These are phyloP conservation scores for Echiichthys vipera DNA, from an alignment of 2,797 vertebrate genomes.

Conservation along the genomic window DNA sequence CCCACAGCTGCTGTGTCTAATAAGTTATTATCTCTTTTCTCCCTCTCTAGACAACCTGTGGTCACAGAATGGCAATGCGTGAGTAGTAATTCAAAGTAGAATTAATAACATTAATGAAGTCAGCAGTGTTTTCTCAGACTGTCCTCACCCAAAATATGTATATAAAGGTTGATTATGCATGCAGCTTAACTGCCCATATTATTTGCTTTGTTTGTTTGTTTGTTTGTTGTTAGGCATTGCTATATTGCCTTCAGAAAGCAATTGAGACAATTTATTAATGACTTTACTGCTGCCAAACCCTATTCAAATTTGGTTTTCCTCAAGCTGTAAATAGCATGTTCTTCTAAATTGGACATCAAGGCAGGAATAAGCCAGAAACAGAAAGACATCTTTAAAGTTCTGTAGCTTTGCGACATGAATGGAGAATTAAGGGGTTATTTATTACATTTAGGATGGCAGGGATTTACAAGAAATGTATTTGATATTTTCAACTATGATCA, in stretches of 20 bases:
- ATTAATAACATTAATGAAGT: neutral
- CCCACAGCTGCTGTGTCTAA: conserved; percentile 45
- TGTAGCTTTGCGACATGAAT: neutral
- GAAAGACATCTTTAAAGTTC: neutral
- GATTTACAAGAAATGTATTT: too few relatives aligned
- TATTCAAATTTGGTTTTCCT: neutral
- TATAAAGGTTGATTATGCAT: too few relatives aligned
- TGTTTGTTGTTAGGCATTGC: too few relatives aligned
- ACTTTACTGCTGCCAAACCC: neutral
- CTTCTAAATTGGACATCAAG: neutral
- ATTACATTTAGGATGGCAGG: neutral
- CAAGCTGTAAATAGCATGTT: neutral
- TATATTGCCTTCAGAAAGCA: neutral
- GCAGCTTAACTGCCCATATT: too few relatives aligned
- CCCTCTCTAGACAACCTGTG: conserved; percentile 12
- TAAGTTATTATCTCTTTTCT: conserved; percentile 43
- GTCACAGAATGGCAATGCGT: neutral
- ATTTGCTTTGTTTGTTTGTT: too few relatives aligned
- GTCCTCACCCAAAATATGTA: too few relatives aligned
- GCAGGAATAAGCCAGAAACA: neutral
- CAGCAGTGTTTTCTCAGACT: neutral
- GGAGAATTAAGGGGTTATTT: neutral
- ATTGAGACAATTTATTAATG: neutral
- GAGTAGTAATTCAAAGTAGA: neutral
- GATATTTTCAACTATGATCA: too few relatives aligned